Percentiles rank a stretch among this genome's conserved stretches.
Conservation (phyloP, 2,797 vertebrate genomes). For the Myotis myotis region DNA sequence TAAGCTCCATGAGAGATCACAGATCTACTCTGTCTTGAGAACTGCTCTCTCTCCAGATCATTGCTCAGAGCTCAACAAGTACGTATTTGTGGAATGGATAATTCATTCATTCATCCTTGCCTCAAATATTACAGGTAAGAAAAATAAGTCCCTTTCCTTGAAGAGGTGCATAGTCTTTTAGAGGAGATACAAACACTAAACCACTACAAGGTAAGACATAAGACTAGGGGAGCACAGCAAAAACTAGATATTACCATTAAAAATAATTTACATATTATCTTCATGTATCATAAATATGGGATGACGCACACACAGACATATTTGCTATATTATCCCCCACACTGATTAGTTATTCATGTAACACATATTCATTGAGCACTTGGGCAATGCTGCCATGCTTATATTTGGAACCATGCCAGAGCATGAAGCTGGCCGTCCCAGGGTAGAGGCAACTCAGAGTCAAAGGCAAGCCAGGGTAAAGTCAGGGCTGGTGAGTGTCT, state of each 20-base stretch:
- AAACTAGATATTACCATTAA: not conserved
- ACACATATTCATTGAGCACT: not conserved
- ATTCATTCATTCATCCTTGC: slow-evolving; percentile 13
- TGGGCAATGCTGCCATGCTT: not conserved
- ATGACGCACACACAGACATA: not conserved
- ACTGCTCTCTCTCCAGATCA: not conserved
- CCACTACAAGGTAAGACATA: not conserved
- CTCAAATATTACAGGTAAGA: not conserved
- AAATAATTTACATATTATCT: not conserved
- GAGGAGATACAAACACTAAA: not conserved
- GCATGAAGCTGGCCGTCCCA: not conserved
- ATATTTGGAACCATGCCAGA: not conserved
- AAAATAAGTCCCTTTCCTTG: not conserved
- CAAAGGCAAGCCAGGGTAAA: not conserved
- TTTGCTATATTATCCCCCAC: not conserved
- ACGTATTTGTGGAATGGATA: not conserved
- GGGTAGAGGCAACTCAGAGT: not conserved
- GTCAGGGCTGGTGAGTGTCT: not conserved
- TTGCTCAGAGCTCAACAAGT: not conserved
- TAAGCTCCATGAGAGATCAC: not conserved
- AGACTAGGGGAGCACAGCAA: not conserved
- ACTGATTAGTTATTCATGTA: not conserved
- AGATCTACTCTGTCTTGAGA: not conserved
- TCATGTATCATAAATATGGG: not conserved
- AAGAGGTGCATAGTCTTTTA: not conserved